Evolutionary conservation across 2,113 vertebrate species (phyloP), one percentile per base, ranked within the genome.

Genomic region (Hipposideros armiger): DNA sequence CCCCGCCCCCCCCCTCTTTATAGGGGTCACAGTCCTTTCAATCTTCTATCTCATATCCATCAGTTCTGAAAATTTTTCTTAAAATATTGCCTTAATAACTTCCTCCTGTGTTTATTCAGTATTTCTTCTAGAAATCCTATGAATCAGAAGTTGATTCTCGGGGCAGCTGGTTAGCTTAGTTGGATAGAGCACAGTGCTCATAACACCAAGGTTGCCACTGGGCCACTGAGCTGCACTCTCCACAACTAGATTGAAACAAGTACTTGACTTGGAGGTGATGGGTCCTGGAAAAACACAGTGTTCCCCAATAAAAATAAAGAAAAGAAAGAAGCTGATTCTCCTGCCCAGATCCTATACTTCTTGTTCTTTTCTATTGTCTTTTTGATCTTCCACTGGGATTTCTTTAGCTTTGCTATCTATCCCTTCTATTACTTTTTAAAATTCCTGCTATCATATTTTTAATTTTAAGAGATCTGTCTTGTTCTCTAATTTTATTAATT

Each of bases 401-500:
- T 80, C 17, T 94, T 72, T 76, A 85, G 36, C 64, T 87, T 80
- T 76, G 19, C 14, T 91, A 3, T n/a, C 28, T 85, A 56, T 52
- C 16, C 11, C 50, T 85, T 95, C 70, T 62, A 54, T 42, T 66
- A 47, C 14, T 77, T 86, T 85, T 64, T 56, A 3, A 60, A 83
- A 81, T 87, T 70, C 60, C 2, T 50, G 2, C 19, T 76, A 52
- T 50, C 32, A 0, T 47, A 78, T 50, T 97, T 95, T 60, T 30
- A 22, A 64, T 45, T 88, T 69, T 28, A 62, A 54, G 47, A 83
- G 13, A 28, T 64, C 7, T 7, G 52, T 89, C 54, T 32, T 94
- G 10, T 89, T 67, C 28, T 92, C 64, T 62, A 94, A 83, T 56
- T 91, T 80, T 45, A 88, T 54, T 84, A 62, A 45, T 62, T 87